These are phyloP conservation scores for Mus musculus DNA, from an alignment of 2,113 vertebrate genomes.

Conservation along the genomic window GRCm39 chr3:29395001-29395500, in stretches of 20 bases:
- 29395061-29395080: slow-evolving; percentile 76
- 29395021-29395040: slow-evolving; percentile 77
- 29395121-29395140: slow-evolving; percentile 58
- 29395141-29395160: slow-evolving; percentile 51
- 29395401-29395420: slow-evolving; percentile 22
- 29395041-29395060: slow-evolving; percentile 78
- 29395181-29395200: slow-evolving; percentile 30
- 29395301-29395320: slow-evolving; percentile 3
- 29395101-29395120: slow-evolving; percentile 79
- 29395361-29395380: slow-evolving; percentile 35
- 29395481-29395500: not conserved
- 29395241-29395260: not conserved
- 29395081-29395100: slow-evolving; percentile 77
- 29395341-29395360: slow-evolving; percentile 44
- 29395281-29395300: not conserved
- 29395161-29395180: slow-evolving; percentile 35
- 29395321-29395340: not conserved
- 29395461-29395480: slow-evolving; percentile 1
- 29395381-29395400: slow-evolving; percentile 22
- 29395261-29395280: not conserved
- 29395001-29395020: slow-evolving; percentile 72
- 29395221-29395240: slow-evolving; percentile 45
- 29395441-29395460: not conserved
- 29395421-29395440: slow-evolving; percentile 49
- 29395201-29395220: slow-evolving; percentile 33